Evolutionary conservation across 1,140 invertebrate genomes (phyloP).

Genomic region (Ericerus pela): DNA sequence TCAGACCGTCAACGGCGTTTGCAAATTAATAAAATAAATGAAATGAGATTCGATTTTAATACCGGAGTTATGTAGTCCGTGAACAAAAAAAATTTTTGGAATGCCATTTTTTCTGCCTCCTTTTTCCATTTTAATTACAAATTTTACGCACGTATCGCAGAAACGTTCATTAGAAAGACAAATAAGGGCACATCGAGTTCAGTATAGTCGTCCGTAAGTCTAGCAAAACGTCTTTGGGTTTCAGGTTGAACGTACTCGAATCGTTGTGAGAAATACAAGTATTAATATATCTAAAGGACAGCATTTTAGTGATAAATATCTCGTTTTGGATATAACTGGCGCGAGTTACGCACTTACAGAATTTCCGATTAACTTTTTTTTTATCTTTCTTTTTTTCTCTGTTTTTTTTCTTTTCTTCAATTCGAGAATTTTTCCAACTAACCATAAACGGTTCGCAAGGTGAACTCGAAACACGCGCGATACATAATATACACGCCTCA

Average conservation of each 20-base stretch:
- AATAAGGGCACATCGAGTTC: constrained; percentile 9
- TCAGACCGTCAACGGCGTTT: no score
- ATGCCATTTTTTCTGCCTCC: no score
- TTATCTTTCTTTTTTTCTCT: background rate
- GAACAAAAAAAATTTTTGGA: background rate
- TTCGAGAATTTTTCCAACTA: no score
- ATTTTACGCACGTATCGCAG: background rate
- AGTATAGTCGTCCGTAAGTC: constrained; percentile 5
- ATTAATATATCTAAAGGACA: constrained; percentile 10
- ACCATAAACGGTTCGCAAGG: constrained; percentile 1
- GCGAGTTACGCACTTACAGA: constrained; percentile 4
- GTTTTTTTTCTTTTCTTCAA: no score
- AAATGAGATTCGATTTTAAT: no score
- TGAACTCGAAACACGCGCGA: background rate
- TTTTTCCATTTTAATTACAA: background rate
- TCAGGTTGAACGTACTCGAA: constrained; percentile 6
- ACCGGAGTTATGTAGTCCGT: no score
- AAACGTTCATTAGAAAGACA: constrained; percentile 7
- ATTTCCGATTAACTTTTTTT: constrained; percentile 5
- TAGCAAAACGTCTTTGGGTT: constrained; percentile 8
- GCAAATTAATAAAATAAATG: no score
- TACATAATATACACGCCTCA: background rate
- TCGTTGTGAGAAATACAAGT: background rate
- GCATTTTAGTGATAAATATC: constrained; percentile 2
- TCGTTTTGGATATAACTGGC: constrained; percentile 8